A percentile compares a stretch with the other conserved stretches of the same genome.
Evolutionary conservation across 64 coral and sea anemone genomes (phyloP).

Genomic region (Exaiptasia diaphana): DNA sequence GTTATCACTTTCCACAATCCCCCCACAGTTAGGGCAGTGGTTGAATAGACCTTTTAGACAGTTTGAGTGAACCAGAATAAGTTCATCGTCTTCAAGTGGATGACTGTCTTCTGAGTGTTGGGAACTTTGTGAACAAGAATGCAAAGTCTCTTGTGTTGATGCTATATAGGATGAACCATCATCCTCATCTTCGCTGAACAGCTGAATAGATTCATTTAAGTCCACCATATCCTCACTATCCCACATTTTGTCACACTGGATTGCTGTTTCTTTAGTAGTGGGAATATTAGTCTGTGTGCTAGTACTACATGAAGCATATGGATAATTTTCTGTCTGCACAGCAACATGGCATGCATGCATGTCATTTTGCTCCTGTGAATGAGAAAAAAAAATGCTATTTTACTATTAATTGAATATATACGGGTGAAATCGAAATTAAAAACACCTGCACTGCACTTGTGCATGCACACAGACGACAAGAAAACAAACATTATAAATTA

Average conservation of each 20-base stretch:
- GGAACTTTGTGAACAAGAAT: neutral
- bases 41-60: neutral
- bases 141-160: neutral
- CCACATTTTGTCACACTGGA: neutral
- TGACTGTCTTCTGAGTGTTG: neutral
- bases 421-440: no score
- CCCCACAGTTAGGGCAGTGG: neutral
- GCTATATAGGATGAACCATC: neutral
- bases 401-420: no score
- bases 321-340: neutral
- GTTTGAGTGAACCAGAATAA: neutral
- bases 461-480: no score
- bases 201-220: neutral
- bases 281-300: neutral
- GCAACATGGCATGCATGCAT: neutral
- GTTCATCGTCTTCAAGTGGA: neutral
- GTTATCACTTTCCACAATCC: neutral
- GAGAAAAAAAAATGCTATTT: no score
- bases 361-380: no score
- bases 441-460: no score
- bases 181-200: neutral
- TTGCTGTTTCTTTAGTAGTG: neutral
- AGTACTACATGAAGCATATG: neutral
- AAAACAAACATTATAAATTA: no score
- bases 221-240: neutral